Base-by-base conservation (phyloP, 2,797 vertebrate species). In the Silurus aristotelis region DNA sequence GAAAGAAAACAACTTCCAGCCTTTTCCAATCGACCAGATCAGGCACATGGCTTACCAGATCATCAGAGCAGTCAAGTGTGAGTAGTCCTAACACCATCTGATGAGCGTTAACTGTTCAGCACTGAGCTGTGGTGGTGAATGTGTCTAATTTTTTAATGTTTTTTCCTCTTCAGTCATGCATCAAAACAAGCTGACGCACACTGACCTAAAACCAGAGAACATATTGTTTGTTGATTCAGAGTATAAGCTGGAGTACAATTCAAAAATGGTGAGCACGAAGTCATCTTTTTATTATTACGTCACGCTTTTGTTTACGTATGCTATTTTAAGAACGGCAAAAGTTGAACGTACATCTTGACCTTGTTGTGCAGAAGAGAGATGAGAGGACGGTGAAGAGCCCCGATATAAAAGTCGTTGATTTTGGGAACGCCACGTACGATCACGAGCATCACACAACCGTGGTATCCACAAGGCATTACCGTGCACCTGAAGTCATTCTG, bases 181-280 rank as follows among this genome's bases (percentile, higher is more conserved):
- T 91, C 96, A 96, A 86, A 98, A 98, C 94, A 97, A 98, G 86
- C 90, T 99, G 92, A 99, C 97, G 17, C 98, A 99, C 92, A 99
- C 98, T 2, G 98, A 99, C 93, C 93, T 99, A 89, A 99, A 99
- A 88, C 98, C 98, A 52, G 98, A 99, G 92, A 99, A 99, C 92
- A 99, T 99, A 90, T 94, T 99, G 88, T 97, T 99, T 89, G 95
- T 99, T 89, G 93, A 95, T 87, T 97, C 97, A 15, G 96, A 97
- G 92, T 97, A 94, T 75, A 88, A 96, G 88, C 92, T 96, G 78
- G 93, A 96, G 86, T 96, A 95, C 90, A 96, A 96, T 83, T 84
- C 91, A 5, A 91, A 95, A 90, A 95, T 90, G 94, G 97, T 96
- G 90, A 93, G 94, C 90, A 81, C 14, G 8, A 38, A 27, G 1